Percentiles rank a stretch among this genome's conserved stretches.
These are phyloP conservation scores for Hycleus cichorii DNA, from an alignment of 1,140 invertebrate genomes.

Conservation along the genomic window DNA sequence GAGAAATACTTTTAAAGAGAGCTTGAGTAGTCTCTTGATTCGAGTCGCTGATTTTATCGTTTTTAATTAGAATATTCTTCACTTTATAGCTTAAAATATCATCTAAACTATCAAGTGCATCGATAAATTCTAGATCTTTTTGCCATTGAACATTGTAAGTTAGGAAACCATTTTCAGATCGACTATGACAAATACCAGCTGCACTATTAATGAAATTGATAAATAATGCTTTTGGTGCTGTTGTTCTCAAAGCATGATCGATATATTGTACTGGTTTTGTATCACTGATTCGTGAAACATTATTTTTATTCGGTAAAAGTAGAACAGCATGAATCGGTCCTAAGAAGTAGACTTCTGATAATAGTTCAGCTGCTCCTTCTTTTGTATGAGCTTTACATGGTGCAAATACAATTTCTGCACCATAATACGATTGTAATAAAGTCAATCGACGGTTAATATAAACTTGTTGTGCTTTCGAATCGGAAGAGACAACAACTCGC, in stretches of 20 bases:
- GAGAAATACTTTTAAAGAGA: slow-evolving; percentile 35
- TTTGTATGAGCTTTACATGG: slow-evolving; percentile 28
- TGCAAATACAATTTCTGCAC: slow-evolving; percentile 27
- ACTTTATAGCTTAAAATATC: slow-evolving; percentile 27
- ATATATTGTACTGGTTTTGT: slow-evolving; percentile 34
- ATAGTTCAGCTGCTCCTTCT: slow-evolving; percentile 31
- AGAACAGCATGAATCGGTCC: slow-evolving; percentile 34
- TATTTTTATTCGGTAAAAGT: slow-evolving; percentile 25
- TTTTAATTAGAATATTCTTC: slow-evolving; percentile 30
- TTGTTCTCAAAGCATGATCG: slow-evolving; percentile 30
- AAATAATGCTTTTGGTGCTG: slow-evolving; percentile 34
- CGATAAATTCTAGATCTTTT: slow-evolving; percentile 24
- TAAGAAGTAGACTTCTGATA: slow-evolving; percentile 29
- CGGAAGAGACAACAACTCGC: slow-evolving; percentile 53
- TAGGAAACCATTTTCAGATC: slow-evolving; percentile 29
- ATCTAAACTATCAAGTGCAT: slow-evolving; percentile 28
- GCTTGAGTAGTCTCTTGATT: slow-evolving; percentile 30
- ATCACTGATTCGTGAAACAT: slow-evolving; percentile 19
- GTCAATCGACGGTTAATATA: slow-evolving; percentile 29
- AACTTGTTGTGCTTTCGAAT: slow-evolving; percentile 27
- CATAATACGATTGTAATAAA: slow-evolving; percentile 28
- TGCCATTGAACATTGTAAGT: slow-evolving; percentile 33
- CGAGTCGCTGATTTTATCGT: slow-evolving; percentile 25
- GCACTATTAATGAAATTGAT: slow-evolving; percentile 31
- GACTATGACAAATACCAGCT: slow-evolving; percentile 27